These are phyloP conservation scores for Vespertilio murinus DNA, from an alignment of 2,797 vertebrate genomes.

Conservation along the genomic window DNA sequence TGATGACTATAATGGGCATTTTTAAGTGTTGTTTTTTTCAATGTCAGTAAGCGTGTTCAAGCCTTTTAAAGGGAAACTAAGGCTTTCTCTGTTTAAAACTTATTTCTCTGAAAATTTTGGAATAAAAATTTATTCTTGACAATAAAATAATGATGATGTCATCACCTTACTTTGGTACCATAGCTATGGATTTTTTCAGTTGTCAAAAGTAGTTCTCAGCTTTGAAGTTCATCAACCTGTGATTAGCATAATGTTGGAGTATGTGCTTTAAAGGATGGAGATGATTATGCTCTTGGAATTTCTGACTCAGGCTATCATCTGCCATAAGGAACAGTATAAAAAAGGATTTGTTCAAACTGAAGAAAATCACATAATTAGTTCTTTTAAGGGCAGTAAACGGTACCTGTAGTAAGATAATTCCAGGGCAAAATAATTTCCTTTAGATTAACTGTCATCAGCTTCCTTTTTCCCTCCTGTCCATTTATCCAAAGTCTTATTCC, in stretches of 20 bases:
- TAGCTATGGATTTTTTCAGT: neutral
- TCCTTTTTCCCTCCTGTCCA: neutral
- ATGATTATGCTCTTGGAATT: constrained; percentile 28
- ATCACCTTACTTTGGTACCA: neutral
- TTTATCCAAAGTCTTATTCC: neutral
- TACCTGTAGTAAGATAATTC: neutral
- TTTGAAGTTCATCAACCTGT: neutral
- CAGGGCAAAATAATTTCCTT: constrained; percentile 16
- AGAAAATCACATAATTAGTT: constrained; percentile 29
- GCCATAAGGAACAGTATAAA: neutral
- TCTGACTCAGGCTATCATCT: constrained; percentile 28
- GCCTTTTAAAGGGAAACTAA: neutral
- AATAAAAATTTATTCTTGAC: constrained; percentile 27
- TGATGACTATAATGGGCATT: neutral
- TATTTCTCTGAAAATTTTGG: constrained; percentile 27
- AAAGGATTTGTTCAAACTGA: constrained; percentile 22
- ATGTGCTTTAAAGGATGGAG: neutral
- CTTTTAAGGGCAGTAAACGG: neutral
- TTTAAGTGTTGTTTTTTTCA: neutral
- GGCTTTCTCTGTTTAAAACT: constrained; percentile 9
- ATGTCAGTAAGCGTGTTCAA: neutral
- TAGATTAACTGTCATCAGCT: neutral
- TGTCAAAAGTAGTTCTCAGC: neutral
- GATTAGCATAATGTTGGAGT: neutral
- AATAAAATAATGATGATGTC: neutral